Conservation (phyloP, 2,797 vertebrate genomes). For the Numenius phaeopus region DNA sequence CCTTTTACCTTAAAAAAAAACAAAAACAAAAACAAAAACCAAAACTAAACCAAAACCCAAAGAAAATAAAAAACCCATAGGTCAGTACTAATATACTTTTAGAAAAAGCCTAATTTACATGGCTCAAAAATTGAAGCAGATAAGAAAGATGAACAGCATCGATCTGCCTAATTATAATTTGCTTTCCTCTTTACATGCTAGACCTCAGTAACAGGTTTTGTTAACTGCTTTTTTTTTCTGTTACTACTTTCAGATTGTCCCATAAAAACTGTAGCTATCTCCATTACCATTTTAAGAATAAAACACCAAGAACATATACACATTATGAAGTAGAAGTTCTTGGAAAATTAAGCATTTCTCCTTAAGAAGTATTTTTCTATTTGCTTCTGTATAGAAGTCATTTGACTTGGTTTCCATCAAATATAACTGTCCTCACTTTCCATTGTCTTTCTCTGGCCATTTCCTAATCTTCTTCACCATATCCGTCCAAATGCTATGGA, state of each 20-base stretch:
- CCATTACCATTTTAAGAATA: background rate
- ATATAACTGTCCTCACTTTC: background rate
- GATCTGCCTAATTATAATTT: background rate
- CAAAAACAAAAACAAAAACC: background rate
- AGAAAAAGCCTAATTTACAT: background rate
- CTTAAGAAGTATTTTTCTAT: background rate
- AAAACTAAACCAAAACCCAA: background rate
- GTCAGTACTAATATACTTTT: background rate
- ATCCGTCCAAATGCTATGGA: background rate
- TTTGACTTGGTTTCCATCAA: background rate
- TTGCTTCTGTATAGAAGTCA: background rate
- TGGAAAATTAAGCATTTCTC: background rate
- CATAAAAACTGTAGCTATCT: background rate
- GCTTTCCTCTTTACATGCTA: background rate
- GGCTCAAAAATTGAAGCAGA: background rate
- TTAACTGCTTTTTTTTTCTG: background rate
- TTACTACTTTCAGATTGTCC: background rate
- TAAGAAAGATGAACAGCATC: background rate
- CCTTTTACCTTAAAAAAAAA: constrained; percentile 85
- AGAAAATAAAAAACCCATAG: background rate
- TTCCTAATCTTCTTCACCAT: background rate
- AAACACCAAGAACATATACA: background rate
- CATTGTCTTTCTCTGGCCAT: background rate
- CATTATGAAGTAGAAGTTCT: background rate
- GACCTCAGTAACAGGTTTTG: background rate